Evolutionary conservation across 2,888 invertebrate species (phyloP).

Genomic region (Formica aserva): DNA sequence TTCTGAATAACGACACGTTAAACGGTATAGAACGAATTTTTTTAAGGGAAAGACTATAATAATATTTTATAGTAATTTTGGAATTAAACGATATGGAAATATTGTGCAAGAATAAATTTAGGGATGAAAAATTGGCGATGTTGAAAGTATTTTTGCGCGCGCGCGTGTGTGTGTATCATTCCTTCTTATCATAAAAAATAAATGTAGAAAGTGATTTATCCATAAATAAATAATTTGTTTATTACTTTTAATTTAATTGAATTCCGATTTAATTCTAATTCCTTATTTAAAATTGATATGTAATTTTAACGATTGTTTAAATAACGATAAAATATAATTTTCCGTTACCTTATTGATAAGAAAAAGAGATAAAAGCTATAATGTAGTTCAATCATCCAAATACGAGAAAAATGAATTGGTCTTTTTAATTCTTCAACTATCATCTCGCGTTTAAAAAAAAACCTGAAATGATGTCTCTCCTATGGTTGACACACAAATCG

Average conservation of each 20-base stretch:
- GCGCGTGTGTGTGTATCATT: neutral
- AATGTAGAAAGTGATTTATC: neutral
- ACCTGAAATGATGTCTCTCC: conserved; percentile 8
- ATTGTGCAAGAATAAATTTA: neutral
- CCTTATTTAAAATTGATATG: conserved; percentile 4
- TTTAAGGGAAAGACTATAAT: neutral
- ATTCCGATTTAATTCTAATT: neutral
- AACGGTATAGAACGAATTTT: neutral
- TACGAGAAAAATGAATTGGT: neutral
- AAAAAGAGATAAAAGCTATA: neutral
- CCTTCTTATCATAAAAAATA: neutral
- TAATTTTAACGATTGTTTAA: neutral
- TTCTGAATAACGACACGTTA: neutral
- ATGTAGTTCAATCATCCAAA: neutral
- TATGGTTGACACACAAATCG: neutral
- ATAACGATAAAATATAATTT: neutral
- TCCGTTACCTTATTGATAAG: neutral
- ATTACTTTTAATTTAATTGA: neutral
- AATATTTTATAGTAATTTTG: neutral
- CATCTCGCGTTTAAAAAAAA: neutral
- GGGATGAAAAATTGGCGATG: neutral
- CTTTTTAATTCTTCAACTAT: neutral
- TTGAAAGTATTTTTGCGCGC: neutral
- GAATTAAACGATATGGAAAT: neutral
- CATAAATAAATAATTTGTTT: neutral